A percentile compares a stretch with the other conserved stretches of the same genome.
phyloP scores from a whole-genome alignment of 2,888 invertebrate species.

The Drosophila prostipennis region DNA sequence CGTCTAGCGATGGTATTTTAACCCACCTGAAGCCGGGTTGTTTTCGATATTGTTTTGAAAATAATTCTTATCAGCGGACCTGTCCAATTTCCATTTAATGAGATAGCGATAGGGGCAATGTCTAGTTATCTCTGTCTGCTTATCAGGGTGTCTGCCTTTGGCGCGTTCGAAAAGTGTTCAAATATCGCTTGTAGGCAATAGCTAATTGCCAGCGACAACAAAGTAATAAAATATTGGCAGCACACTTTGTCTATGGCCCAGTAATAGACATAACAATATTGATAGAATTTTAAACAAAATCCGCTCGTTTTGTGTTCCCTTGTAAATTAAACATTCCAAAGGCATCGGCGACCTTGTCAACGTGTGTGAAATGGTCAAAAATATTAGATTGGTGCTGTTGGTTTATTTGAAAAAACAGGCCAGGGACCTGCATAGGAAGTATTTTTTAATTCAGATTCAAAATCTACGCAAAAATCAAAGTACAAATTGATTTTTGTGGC shows the following conservation, averaged over 20 bases:
- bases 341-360: conserved; percentile 43
- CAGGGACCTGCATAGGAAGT: conserved; percentile 37
- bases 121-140: conserved; percentile 30
- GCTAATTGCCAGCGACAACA: conserved; percentile 36
- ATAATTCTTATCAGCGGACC: conserved; percentile 19
- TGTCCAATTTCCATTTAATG: conserved; percentile 31
- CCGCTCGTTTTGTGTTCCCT: conserved; percentile 1
- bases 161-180: conserved; percentile 33
- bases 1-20: conserved; percentile 33
- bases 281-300: conserved; percentile 26
- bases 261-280: conserved; percentile 18
- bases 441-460: conserved; percentile 14
- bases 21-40: conserved; percentile 11
- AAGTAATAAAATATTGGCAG: conserved; percentile 37
- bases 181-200: conserved; percentile 17
- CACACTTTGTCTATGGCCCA: conserved; percentile 11
- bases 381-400: neutral
- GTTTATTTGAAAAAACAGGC: conserved; percentile 22
- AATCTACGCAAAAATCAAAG: conserved; percentile 31
- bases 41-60: conserved; percentile 30
- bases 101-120: conserved; percentile 14
- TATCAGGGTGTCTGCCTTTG: conserved; percentile 35
- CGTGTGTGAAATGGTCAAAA: conserved; percentile 39
- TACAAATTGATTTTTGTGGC: conserved; percentile 9
- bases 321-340: conserved; percentile 34